Evolutionary conservation across 2,797 vertebrate genomes (phyloP).

Genomic region (Cyprinella venusta): DNA sequence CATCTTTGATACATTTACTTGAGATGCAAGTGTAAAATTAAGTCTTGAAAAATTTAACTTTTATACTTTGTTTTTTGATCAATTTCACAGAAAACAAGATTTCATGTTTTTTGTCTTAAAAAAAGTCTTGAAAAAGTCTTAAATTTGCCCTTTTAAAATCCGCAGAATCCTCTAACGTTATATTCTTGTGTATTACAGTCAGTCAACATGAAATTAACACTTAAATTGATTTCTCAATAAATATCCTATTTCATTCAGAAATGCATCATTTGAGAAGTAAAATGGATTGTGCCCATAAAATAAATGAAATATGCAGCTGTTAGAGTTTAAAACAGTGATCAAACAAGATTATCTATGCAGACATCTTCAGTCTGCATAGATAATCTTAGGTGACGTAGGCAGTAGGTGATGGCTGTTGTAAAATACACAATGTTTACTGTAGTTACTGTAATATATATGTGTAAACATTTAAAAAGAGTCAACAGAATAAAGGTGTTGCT

Average conservation of each 20-base stretch:
- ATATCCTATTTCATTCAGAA: neutral
- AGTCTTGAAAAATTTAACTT: too few species aligned
- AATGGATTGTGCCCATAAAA: neutral
- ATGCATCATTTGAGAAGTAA: neutral
- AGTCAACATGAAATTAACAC: too few species aligned
- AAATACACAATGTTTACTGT: constrained; percentile 24
- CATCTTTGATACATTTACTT: neutral
- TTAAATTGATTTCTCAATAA: neutral
- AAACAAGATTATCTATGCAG: neutral
- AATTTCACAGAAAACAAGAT: neutral
- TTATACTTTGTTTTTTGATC: too few species aligned
- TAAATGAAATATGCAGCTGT: neutral
- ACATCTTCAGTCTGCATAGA: neutral
- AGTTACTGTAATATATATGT: neutral
- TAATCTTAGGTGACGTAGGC: too few species aligned
- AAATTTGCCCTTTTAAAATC: neutral
- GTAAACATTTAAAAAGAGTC: constrained; percentile 33
- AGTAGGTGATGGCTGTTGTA: neutral
- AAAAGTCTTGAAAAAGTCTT: neutral
- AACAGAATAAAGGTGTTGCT: constrained; percentile 74
- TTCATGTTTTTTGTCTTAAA: neutral
- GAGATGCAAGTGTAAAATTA: too few species aligned
- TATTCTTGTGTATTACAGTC: neutral
- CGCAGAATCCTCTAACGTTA: neutral
- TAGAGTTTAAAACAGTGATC: neutral